These are phyloP conservation scores for Arctopsyche grandis DNA, from an alignment of 1,140 invertebrate species.

Conservation along the genomic window DNA sequence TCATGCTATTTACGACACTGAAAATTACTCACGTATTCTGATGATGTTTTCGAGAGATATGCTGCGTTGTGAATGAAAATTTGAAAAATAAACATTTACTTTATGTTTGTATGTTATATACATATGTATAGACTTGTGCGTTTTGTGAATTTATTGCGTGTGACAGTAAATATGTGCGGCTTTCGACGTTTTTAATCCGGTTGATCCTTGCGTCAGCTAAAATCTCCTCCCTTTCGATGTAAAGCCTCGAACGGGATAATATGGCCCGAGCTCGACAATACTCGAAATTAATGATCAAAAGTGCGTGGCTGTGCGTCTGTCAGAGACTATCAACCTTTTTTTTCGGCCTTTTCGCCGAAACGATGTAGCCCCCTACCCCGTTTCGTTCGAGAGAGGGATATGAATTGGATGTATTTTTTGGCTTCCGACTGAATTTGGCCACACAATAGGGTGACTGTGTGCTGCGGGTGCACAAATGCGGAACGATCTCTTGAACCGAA, in stretches of 20 bases:
- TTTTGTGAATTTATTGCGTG: slow-evolving; percentile 23
- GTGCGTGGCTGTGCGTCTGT: slow-evolving; percentile 10
- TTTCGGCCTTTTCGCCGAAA: background rate
- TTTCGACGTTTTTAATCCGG: slow-evolving; percentile 31
- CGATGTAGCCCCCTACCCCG: background rate
- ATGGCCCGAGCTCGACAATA: slow-evolving; percentile 27
- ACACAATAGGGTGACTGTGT: background rate
- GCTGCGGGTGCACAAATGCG: background rate
- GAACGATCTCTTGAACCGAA: background rate
- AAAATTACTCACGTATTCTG: background rate
- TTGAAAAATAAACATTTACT: too few relatives aligned
- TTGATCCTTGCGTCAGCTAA: slow-evolving; percentile 22
- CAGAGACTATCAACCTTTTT: slow-evolving; percentile 16
- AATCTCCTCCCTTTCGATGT: slow-evolving; percentile 35
- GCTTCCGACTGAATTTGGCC: too few relatives aligned
- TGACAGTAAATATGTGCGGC: slow-evolving; percentile 26
- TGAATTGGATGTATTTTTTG: background rate
- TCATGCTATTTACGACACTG: slow-evolving; percentile 14
- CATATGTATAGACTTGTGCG: background rate
- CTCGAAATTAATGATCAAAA: slow-evolving; percentile 38
- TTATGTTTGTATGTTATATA: background rate
- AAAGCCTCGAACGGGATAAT: slow-evolving; percentile 35
- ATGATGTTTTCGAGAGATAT: background rate
- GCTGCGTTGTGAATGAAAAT: too few relatives aligned
- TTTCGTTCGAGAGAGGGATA: background rate